phyloP scores from a whole-genome alignment of 2,113 vertebrate genomes.

The Martes martes region DNA sequence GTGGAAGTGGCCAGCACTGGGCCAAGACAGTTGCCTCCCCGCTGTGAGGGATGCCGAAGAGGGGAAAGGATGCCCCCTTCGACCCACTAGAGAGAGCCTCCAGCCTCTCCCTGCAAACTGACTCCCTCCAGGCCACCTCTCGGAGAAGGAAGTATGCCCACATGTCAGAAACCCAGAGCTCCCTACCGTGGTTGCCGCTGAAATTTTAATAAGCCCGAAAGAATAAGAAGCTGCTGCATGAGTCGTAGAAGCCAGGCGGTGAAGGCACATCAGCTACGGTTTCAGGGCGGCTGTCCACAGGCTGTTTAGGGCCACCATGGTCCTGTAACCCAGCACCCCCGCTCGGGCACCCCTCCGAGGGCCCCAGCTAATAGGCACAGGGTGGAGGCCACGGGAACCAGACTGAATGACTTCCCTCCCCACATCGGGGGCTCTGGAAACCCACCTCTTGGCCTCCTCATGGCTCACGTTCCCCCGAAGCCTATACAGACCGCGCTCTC shows the following conservation, averaged over 20 bases:
- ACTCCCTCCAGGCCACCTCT: background rate
- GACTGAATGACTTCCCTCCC: background rate
- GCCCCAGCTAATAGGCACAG: background rate
- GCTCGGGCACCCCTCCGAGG: background rate
- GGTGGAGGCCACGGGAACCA: background rate
- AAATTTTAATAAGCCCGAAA: background rate
- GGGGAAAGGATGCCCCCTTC: background rate
- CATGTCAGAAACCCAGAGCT: background rate
- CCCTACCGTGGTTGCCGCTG: background rate
- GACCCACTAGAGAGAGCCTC: background rate
- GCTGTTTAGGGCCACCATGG: slow-evolving; percentile 68
- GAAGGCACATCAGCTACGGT: slow-evolving; percentile 12
- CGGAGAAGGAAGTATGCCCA: background rate
- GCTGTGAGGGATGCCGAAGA: background rate
- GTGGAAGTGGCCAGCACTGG: too few relatives aligned
- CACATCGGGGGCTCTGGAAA: background rate
- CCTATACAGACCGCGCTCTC: background rate
- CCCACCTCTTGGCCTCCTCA: background rate
- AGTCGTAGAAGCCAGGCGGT: background rate
- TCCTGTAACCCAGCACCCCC: slow-evolving; percentile 73
- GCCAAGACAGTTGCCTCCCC: background rate
- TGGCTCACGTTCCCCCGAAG: background rate
- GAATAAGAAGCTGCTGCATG: slow-evolving; percentile 8
- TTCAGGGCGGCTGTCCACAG: background rate
- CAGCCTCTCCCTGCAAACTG: background rate